A percentile compares a stretch with the other conserved stretches of the same genome.
Evolutionary conservation across 2,888 invertebrate species (phyloP).

Genomic region (Perdita meconis): DNA sequence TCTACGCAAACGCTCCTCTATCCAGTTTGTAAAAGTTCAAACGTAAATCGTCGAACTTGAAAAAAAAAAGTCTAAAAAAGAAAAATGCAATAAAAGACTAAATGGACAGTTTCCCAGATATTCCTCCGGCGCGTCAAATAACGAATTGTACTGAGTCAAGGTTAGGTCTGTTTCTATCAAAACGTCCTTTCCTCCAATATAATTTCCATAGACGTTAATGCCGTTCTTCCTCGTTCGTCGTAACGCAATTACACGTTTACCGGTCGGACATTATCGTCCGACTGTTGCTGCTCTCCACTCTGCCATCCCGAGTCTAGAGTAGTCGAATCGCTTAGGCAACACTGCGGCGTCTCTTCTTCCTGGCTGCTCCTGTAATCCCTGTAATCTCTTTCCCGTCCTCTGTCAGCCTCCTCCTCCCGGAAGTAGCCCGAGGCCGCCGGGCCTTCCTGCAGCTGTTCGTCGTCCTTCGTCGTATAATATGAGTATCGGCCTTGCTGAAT

Average conservation of each 20-base stretch:
- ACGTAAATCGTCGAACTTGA: neutral
- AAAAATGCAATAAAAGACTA: conserved; percentile 11
- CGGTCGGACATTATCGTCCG: conserved; percentile 78
- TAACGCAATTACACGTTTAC: conserved; percentile 77
- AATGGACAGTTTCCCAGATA: conserved; percentile 9
- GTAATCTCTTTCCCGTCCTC: conserved; percentile 83
- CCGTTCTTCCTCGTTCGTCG: neutral
- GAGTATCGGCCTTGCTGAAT: conserved; percentile 84
- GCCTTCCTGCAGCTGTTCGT: conserved; percentile 75
- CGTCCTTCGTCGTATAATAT: conserved; percentile 77
- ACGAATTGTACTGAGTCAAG: conserved; percentile 29
- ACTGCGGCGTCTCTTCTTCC: conserved; percentile 83
- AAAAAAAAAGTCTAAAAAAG: neutral
- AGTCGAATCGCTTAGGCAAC: conserved; percentile 86
- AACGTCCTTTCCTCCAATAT: neutral
- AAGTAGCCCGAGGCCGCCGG: conserved; percentile 70
- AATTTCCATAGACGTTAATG: neutral
- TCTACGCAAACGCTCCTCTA: conserved; percentile 36
- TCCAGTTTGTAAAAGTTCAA: conserved; percentile 10
- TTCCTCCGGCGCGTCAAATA: conserved; percentile 1
- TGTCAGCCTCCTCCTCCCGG: conserved; percentile 71
- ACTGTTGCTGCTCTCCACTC: conserved; percentile 85
- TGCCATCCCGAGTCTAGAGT: conserved; percentile 90
- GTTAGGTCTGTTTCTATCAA: conserved; percentile 2
- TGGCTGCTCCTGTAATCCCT: conserved; percentile 84